Evolutionary conservation across 2,113 vertebrate genomes (phyloP).

Genomic region (Garra rufa): DNA sequence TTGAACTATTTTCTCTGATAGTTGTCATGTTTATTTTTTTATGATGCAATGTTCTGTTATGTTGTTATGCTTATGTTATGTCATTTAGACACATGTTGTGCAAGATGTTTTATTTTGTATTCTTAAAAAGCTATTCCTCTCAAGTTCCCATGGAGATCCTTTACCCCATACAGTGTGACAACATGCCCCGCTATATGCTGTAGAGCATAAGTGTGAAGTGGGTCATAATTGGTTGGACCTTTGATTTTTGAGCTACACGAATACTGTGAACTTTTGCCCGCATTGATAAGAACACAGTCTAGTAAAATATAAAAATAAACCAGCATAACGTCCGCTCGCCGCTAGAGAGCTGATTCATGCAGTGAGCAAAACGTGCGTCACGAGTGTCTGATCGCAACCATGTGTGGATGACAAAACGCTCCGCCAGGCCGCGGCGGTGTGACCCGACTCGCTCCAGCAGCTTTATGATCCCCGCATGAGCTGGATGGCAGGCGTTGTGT

Average conservation of each 20-base stretch:
- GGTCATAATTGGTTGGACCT: not conserved
- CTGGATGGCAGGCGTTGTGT: not conserved
- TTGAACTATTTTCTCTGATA: no score
- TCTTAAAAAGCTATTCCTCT: not conserved
- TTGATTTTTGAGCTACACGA: slow-evolving; percentile 38
- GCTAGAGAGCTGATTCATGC: slow-evolving; percentile 17
- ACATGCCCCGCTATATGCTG: not conserved
- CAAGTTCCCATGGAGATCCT: not conserved
- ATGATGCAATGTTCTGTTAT: not conserved
- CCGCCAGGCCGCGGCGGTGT: not conserved
- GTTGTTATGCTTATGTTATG: not conserved
- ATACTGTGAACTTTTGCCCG: not conserved
- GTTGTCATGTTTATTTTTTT: no score
- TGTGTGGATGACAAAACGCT: not conserved
- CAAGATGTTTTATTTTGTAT: not conserved
- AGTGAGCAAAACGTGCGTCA: slow-evolving; percentile 17
- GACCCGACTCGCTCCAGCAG: not conserved
- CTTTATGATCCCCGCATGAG: slow-evolving; percentile 6
- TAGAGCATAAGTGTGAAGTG: not conserved
- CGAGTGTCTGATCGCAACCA: slow-evolving; percentile 3
- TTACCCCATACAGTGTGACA: not conserved
- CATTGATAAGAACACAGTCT: slow-evolving; percentile 14
- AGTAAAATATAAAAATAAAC: not conserved
- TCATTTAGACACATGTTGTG: not conserved
- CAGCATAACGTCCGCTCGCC: not conserved